phyloP scores from a whole-genome alignment of 2,888 invertebrate species.

The Chironomus tentans region DNA sequence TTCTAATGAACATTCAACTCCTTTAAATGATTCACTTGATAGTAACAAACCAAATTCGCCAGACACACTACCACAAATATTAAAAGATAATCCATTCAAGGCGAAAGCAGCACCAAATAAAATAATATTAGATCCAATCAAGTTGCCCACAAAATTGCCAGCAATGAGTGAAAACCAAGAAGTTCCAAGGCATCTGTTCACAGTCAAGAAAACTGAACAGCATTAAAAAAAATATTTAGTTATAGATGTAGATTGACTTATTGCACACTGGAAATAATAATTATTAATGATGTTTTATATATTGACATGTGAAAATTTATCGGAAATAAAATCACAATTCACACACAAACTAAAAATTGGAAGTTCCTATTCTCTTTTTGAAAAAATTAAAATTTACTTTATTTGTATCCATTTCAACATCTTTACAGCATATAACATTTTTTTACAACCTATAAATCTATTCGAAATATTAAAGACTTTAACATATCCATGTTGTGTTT shows the following conservation, averaged over 20 bases:
- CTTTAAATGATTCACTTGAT: slow-evolving; percentile 28
- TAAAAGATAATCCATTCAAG: slow-evolving; percentile 33
- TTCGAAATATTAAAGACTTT: too few species aligned
- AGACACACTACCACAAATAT: background rate
- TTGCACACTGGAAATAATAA: background rate
- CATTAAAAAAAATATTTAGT: background rate
- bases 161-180: slow-evolving; percentile 10
- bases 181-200: slow-evolving; percentile 33
- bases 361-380: background rate
- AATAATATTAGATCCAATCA: slow-evolving; percentile 33
- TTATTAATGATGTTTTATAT: background rate
- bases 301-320: background rate
- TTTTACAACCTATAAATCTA: too few species aligned
- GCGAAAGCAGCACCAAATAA: slow-evolving; percentile 31
- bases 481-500: background rate
- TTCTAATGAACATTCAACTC: slow-evolving; percentile 29
- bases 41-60: background rate
- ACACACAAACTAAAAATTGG: background rate
- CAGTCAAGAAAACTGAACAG: slow-evolving; percentile 29
- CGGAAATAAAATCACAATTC: background rate
- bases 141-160: slow-evolving; percentile 28
- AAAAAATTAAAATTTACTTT: background rate
- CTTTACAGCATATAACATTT: background rate
- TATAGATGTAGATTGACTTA: background rate
- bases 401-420: background rate